Evolutionary conservation across 2,113 vertebrate species (phyloP).

Genomic region (Bubo blakistoni): DNA sequence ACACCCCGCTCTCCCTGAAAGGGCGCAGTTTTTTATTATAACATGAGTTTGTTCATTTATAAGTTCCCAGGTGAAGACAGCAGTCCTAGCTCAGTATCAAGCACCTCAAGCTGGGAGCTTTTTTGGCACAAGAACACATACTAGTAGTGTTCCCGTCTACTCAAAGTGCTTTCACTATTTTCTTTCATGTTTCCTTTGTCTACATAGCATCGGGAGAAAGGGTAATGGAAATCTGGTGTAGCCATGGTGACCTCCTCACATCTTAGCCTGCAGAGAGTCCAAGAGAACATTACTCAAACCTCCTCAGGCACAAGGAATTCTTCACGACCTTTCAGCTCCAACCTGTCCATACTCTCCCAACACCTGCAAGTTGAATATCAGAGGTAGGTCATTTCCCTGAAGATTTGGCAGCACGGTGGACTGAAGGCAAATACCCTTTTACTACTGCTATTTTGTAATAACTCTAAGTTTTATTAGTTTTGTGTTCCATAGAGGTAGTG

Average conservation of each 20-base stretch:
- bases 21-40: background rate
- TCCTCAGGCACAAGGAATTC: background rate
- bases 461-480: background rate
- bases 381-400: background rate
- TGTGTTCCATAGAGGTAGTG: background rate
- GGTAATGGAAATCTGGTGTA: background rate
- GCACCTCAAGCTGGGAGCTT: background rate
- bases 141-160: background rate
- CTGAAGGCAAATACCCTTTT: background rate
- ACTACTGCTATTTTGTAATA: background rate
- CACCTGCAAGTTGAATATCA: background rate
- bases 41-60: background rate
- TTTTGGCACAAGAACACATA: background rate
- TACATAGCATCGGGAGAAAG: background rate
- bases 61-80: background rate
- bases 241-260: background rate
- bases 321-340: background rate
- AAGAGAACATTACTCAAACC: background rate
- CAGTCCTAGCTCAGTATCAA: background rate
- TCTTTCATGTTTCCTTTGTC: background rate
- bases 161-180: background rate
- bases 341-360: background rate
- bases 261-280: background rate
- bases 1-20: background rate
- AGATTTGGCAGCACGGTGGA: background rate